Evolutionary conservation across 2,888 invertebrate genomes (phyloP).

Genomic region (Pachymerium ferrugineum): DNA sequence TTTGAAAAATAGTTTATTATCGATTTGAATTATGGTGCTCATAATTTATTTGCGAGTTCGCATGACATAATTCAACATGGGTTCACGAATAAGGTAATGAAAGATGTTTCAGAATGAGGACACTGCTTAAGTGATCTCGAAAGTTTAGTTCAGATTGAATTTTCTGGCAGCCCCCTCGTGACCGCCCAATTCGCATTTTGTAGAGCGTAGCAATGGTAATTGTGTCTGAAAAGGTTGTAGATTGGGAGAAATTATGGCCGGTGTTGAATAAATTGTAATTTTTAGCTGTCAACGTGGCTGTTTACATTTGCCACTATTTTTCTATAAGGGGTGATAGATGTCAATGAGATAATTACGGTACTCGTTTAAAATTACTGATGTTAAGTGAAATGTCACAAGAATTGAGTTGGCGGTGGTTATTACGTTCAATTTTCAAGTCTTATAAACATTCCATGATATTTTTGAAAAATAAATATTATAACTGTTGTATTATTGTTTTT

Average conservation of each 20-base stretch:
- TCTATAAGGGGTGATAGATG: not conserved
- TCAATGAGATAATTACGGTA: not conserved
- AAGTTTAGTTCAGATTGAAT: too few species aligned
- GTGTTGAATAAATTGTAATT: not conserved
- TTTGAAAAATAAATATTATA: not conserved
- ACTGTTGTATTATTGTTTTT: not conserved
- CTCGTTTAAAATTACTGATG: not conserved
- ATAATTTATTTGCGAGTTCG: not conserved
- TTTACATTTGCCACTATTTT: too few species aligned
- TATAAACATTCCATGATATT: too few species aligned
- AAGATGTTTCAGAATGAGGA: not conserved
- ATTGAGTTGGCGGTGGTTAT: too few species aligned
- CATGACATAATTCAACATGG: slow-evolving; percentile 44
- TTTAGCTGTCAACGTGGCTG: not conserved
- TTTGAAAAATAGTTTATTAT: not conserved
- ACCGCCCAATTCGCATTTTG: too few species aligned
- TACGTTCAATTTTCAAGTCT: too few species aligned
- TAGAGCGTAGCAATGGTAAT: too few species aligned
- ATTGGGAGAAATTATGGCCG: not conserved
- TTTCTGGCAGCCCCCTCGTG: too few species aligned
- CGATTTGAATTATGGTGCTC: not conserved
- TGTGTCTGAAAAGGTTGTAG: too few species aligned
- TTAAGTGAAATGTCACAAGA: too few species aligned
- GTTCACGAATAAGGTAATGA: slow-evolving; percentile 52
- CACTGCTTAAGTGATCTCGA: not conserved